A percentile compares a stretch with the other conserved stretches of the same genome.
Conservation (phyloP, 2,797 vertebrate species). For the Melanogrammus aeglefinus region DNA sequence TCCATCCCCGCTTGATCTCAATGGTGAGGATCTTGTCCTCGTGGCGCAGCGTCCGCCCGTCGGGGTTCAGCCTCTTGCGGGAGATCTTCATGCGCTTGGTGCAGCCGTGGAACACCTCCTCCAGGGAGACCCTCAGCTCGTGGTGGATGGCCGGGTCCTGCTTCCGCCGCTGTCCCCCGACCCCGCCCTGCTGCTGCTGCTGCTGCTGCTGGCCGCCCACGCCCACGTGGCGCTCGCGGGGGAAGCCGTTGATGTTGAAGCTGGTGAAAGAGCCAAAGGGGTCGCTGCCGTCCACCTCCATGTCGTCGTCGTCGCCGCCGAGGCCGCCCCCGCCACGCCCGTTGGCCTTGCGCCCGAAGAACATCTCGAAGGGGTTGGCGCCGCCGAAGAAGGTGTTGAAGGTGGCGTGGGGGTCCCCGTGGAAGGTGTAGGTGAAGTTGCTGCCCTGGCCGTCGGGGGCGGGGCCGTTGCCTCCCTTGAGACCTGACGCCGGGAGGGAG, state of each 20-base stretch:
- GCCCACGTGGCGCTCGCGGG: conserved; percentile 87
- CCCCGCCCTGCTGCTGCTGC: background rate
- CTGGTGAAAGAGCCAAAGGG: conserved; percentile 88
- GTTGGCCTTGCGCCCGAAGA: conserved; percentile 91
- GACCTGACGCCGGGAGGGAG: conserved; percentile 68
- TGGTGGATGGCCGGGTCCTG: conserved; percentile 96
- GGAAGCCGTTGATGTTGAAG: conserved; percentile 94
- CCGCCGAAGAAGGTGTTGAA: conserved; percentile 97
- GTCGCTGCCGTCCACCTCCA: conserved; percentile 93
- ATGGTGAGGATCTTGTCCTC: conserved; percentile 98
- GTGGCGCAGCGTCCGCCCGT: conserved; percentile 87
- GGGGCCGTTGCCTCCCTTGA: conserved; percentile 90
- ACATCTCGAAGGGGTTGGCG: conserved; percentile 96
- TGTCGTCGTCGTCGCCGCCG: conserved; percentile 87
- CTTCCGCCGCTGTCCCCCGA: conserved; percentile 74
- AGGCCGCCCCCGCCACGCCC: conserved; percentile 88
- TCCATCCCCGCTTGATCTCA: conserved; percentile 98
- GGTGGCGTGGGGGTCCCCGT: conserved; percentile 97
- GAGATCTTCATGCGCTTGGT: conserved; percentile 99
- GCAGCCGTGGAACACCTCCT: conserved; percentile 95
- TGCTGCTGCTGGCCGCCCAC: conserved; percentile 74
- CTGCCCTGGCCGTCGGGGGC: conserved; percentile 85
- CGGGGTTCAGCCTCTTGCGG: conserved; percentile 90
- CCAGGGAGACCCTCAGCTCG: conserved; percentile 91
- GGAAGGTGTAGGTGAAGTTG: conserved; percentile 95